Base-by-base conservation (phyloP, 2,797 vertebrate genomes). In the Pseudochirops cupreus region DNA sequence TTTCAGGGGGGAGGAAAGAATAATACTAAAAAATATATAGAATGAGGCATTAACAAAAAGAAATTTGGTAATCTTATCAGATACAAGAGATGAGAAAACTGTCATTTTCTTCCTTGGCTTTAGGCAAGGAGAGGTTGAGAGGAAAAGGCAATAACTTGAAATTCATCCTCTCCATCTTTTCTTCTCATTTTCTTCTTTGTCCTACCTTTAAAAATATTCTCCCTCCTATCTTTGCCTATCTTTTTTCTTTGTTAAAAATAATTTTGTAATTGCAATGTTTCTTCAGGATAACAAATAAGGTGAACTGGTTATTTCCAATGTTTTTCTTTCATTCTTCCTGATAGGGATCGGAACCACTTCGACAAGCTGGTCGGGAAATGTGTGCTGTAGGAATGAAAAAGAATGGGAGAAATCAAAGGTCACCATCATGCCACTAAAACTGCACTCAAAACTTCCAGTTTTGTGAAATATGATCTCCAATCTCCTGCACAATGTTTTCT, bases 1-100 rank as follows among this genome's bases (percentile, higher is more conserved):
- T 98, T 62, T 97, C 56, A 96, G 93, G 93, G 91, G 10, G 9
- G 24, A 67, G 53, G 53, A 91, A 67, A 96, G 91, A 95, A 57
- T 91, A 59, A 91, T 96, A 91, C 59, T 92, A 74, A 55, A 97
- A 96, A 91, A 96, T 93, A 96, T 67, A 93, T 21, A 95, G 97
- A 59, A 26, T 59, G 95, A 89, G 95, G 16, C 50, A 95, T 96
- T 96, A 94, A 96, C 94, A 97, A 59, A 94, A 98, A 97, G 94
- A 97, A 97, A 97, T 90, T 89, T 16, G n/a, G 26, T 92, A 97
- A 97, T 89, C 93, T 94, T 62, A 92, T 94, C 50, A 96, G 93
- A 96, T 93, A 56, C 90, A 89, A 9, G 0, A 97, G 97, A 98
- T 96, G 54, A 98, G 94, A 98, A 94, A 94, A 96, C 62, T 95